These are phyloP conservation scores for Oryzias dopingdopingensis DNA, from an alignment of 2,797 vertebrate species.

Conservation along the genomic window DNA sequence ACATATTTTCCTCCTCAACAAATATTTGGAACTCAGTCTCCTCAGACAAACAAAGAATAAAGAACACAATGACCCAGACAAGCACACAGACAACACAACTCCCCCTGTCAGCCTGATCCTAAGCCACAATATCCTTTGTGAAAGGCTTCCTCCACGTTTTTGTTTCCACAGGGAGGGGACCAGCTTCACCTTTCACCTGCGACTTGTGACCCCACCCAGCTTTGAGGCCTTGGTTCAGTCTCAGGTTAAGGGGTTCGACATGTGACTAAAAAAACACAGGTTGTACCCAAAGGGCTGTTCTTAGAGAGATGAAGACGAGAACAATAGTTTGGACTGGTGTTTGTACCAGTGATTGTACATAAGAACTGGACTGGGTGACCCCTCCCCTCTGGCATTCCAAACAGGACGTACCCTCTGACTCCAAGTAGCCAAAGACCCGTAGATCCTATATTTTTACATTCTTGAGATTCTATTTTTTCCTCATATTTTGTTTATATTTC, in stretches of 20 bases:
- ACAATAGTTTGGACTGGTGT: background rate
- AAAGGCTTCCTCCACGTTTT: conserved; percentile 47
- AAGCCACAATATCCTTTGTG: conserved; percentile 24
- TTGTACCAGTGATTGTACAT: too few species aligned
- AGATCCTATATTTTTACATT: too few species aligned
- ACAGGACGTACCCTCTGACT: too few species aligned
- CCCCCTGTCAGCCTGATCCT: conserved; percentile 11
- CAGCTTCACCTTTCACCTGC: conserved; percentile 46
- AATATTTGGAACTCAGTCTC: too few species aligned
- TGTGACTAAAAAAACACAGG: conserved; percentile 27
- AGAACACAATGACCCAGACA: too few species aligned
- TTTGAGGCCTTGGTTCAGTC: conserved; percentile 41
- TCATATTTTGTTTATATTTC: too few species aligned
- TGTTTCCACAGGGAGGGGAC: conserved; percentile 61
- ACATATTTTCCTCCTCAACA: background rate
- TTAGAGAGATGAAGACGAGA: conserved; percentile 31
- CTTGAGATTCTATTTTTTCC: too few species aligned
- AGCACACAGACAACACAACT: conserved; percentile 11
- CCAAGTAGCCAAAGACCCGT: too few species aligned
- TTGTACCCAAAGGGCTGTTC: conserved; percentile 17
- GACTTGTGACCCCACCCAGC: conserved; percentile 40
- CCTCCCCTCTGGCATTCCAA: too few species aligned
- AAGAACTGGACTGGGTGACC: too few species aligned
- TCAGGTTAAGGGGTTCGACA: conserved; percentile 43
- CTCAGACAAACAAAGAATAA: too few species aligned